phyloP scores from a whole-genome alignment of 1,140 invertebrate species.

The Drosophila funebris region DNA sequence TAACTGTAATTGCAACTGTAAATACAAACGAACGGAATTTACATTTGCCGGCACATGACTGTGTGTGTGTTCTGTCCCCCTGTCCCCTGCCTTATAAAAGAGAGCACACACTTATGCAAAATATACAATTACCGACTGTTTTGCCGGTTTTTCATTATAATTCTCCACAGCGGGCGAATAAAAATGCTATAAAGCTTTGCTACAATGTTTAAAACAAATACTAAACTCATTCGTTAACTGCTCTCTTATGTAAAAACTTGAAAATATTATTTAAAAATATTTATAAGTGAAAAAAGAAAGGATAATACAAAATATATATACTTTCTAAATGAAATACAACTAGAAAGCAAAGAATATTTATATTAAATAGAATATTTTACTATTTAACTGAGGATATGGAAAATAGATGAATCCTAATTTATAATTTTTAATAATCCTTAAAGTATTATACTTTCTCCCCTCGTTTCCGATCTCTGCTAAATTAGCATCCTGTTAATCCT shows the following conservation, averaged over 20 bases:
- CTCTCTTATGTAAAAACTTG: neutral
- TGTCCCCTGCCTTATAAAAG: neutral
- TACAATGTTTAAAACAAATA: neutral
- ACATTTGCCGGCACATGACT: neutral
- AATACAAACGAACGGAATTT: conserved; percentile 8
- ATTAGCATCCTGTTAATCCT: neutral
- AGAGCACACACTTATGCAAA: conserved; percentile 7
- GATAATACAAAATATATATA: too few species aligned
- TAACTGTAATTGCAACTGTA: conserved; percentile 9
- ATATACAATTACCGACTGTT: conserved; percentile 9
- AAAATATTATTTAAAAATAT: neutral
- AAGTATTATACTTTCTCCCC: too few species aligned
- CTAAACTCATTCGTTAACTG: neutral
- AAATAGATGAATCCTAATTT: too few species aligned
- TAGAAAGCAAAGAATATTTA: too few species aligned
- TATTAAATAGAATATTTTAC: too few species aligned
- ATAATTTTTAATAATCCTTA: too few species aligned
- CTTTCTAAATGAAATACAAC: neutral
- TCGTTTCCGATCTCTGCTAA: too few species aligned
- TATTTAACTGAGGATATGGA: too few species aligned
- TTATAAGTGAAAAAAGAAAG: neutral
- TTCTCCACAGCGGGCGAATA: neutral
- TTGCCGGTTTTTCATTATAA: conserved; percentile 3
- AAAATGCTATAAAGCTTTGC: neutral
- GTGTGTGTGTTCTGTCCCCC: neutral